These are phyloP conservation scores for Tortrix viridana DNA, from an alignment of 2,888 invertebrate species.

Conservation along the genomic window DNA sequence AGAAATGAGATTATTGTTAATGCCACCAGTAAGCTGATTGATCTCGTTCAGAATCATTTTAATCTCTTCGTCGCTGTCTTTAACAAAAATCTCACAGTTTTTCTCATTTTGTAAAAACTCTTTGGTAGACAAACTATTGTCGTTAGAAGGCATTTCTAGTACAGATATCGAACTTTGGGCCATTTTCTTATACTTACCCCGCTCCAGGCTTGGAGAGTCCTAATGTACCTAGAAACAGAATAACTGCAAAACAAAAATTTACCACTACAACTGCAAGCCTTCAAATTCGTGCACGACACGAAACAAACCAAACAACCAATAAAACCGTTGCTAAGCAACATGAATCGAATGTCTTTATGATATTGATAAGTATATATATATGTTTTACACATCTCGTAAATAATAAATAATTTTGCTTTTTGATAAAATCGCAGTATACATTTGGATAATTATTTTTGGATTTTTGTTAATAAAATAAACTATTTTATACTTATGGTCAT, in stretches of 20 bases:
- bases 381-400: too few relatives aligned
- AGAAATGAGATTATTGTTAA: conserved; percentile 56
- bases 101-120: conserved; percentile 75
- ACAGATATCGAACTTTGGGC: conserved; percentile 52
- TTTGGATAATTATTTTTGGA: too few relatives aligned
- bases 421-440: too few relatives aligned
- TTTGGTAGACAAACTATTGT: conserved; percentile 72
- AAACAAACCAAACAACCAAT: conserved; percentile 26
- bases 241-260: neutral
- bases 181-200: conserved; percentile 46
- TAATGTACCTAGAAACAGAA: neutral
- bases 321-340: conserved; percentile 55
- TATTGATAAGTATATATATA: conserved; percentile 39
- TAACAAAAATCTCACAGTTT: conserved; percentile 69
- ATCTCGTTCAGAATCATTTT: conserved; percentile 89
- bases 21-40: conserved; percentile 77
- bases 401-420: too few relatives aligned
- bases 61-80: conserved; percentile 85
- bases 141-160: conserved; percentile 62
- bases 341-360: conserved; percentile 15
- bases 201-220: neutral
- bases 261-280: conserved; percentile 22
- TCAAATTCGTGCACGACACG: conserved; percentile 40
- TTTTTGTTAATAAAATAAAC: too few relatives aligned
- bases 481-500: too few relatives aligned